Evolutionary conservation across 2,888 invertebrate genomes (phyloP), one percentile per base, ranked within the genome.

Genomic region (Lamellibrachia satsuma): DNA sequence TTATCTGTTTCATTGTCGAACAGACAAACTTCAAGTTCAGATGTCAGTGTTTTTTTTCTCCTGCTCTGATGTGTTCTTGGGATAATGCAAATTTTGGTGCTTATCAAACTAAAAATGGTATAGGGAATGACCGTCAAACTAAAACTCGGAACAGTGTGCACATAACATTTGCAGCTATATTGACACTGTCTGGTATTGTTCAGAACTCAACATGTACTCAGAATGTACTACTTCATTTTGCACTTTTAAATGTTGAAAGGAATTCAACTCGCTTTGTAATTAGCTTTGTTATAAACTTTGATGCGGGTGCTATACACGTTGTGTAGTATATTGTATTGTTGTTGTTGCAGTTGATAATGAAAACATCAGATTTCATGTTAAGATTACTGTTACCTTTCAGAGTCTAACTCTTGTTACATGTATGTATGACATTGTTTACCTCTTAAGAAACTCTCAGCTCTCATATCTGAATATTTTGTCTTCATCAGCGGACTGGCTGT

Each of bases 271-370:
- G 75, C 75, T 75, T 75, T 75, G 75, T 75, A 75, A 75, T 75
- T 75, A 75, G 75, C 75, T 11, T 75, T 75, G 75, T 75, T 75
- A 22, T 75, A 75, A 75, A 75, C 75, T 75, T 75, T 75, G 75
- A 75, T 75, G 75, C 75, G 22, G 75, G 75, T 75, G 75, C 75
- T 39, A 75, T 75, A 4, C 75, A 22, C 22, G 75, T 75, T 75
- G 75, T 22, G 75, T 75, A 75, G 75, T 75, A 57, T 15, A 11
- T 8, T 57, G n/a, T 75, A 75, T 75, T 75, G 75, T 75, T 75
- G 3, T 22, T 22, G 75, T 22, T 39, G n/a, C 15, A 22, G 75
- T 22, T 75, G 22, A n/a, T 22, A 75, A 75, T 75, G 75, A 75
- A n/a, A 75, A 75, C 15, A 6, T 75, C 75, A 22, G 15, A 22